Conservation (phyloP, 2,797 vertebrate species). For the Scyliorhinus canicula region DNA sequence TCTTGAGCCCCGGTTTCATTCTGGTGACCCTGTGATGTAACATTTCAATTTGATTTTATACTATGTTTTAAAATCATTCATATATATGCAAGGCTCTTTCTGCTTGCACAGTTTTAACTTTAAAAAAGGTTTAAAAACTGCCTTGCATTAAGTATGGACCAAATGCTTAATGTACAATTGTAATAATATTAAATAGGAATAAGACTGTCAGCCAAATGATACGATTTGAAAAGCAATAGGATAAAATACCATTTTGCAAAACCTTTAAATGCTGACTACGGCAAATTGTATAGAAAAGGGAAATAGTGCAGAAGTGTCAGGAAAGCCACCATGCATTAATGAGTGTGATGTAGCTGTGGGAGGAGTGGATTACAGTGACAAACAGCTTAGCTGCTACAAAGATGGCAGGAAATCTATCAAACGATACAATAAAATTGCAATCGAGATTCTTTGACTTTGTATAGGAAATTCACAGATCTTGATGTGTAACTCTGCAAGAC, state of each 20-base stretch:
- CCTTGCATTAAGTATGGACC: not conserved
- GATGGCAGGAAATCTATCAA: constrained; percentile 99
- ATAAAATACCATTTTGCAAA: not conserved
- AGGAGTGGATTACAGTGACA: constrained; percentile 91
- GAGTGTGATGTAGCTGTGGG: constrained; percentile 69
- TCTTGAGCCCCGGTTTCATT: not conserved
- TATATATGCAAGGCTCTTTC: not conserved
- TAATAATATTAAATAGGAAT: constrained; percentile 2
- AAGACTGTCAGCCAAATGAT: not conserved
- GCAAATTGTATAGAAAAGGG: constrained; percentile 30
- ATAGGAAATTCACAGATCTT: constrained; percentile 90
- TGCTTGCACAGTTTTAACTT: not conserved
- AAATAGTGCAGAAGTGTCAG: constrained; percentile 49
- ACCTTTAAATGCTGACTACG: constrained; percentile 25
- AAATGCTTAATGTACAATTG: not conserved
- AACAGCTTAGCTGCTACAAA: constrained; percentile 93
- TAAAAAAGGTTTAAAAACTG: not conserved
- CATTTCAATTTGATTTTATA: not conserved
- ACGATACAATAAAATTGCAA: constrained; percentile 99
- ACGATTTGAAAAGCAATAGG: not conserved
- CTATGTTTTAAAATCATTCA: not conserved
- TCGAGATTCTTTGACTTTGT: constrained; percentile 99
- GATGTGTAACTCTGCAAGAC: constrained; percentile 68
- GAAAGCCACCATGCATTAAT: constrained; percentile 54
- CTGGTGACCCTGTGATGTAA: not conserved